Conservation (phyloP, 2,797 vertebrate species). For the Macroramphosus scolopax region DNA sequence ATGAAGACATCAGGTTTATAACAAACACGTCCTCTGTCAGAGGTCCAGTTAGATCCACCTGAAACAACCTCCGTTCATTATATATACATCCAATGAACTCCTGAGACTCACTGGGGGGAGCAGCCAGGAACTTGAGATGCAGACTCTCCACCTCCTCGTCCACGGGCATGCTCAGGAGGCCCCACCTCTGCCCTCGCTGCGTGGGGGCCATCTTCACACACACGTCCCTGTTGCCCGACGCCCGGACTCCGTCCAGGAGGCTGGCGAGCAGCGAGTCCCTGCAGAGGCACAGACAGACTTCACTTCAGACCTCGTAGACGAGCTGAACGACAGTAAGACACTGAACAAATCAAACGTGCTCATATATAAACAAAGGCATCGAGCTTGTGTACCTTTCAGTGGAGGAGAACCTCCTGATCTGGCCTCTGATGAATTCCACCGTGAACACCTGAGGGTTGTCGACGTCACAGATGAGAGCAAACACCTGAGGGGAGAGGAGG, state of each 20-base stretch:
- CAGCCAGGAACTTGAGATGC: constrained; percentile 92
- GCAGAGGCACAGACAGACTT: constrained; percentile 13
- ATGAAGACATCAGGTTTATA: too few species aligned
- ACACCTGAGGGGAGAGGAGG: constrained; percentile 79
- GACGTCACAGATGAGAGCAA: constrained; percentile 92
- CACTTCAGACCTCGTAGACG: neutral
- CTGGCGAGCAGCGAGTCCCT: constrained; percentile 97
- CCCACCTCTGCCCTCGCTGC: constrained; percentile 94
- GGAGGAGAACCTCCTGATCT: constrained; percentile 94
- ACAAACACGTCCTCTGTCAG: too few species aligned
- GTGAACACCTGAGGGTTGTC: constrained; percentile 98
- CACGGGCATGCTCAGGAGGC: constrained; percentile 94
- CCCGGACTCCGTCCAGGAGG: constrained; percentile 94
- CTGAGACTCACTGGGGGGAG: constrained; percentile 91
- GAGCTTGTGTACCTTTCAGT: constrained; percentile 85
- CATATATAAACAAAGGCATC: neutral
- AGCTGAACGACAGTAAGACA: too few species aligned
- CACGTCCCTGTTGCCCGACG: constrained; percentile 96
- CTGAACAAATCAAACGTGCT: neutral
- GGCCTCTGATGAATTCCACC: constrained; percentile 96
- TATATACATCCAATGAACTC: too few species aligned
- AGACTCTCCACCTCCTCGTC: constrained; percentile 98
- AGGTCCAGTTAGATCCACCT: too few species aligned
- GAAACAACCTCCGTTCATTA: too few species aligned
- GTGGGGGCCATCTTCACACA: constrained; percentile 98